Evolutionary conservation across 2,888 invertebrate genomes (phyloP), one percentile per base, ranked within the genome.

Genomic region (Erannis defoliaria): DNA sequence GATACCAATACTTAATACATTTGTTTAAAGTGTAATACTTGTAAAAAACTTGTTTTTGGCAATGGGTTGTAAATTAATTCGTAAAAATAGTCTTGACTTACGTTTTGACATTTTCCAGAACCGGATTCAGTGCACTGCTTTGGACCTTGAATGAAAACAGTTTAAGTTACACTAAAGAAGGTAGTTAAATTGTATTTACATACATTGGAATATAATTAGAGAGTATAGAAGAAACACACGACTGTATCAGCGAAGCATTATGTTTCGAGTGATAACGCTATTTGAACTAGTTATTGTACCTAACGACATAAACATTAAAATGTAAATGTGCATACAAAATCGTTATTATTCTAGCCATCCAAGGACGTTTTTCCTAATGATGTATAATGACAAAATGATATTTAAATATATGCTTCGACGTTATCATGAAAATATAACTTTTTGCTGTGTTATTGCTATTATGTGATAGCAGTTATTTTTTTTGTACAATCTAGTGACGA

Each of bases 61-160:
- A n/a, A n/a, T n/a, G n/a, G n/a, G n/a, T n/a, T n/a, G n/a, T n/a
- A n/a, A n/a, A n/a, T n/a, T n/a, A n/a, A n/a, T n/a, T n/a, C n/a
- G n/a, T n/a, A n/a, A n/a, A n/a, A n/a, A n/a, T n/a, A n/a, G n/a
- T n/a, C n/a, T 5, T 50, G 6, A 72, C 73, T 73, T 50, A 73
- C 73, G 61, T 73, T 71, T 73, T 61, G 62, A 67, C 70, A 59
- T 67, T 51, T 37, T 59, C 43, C 35, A 38, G 38, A 42, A 42
- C 50, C 40, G 57, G 50, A 46, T 35, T 64, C 61, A 59, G 49
- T 54, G 51, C 61, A 62, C 66, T 53, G 50, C 53, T 60, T 35
- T 49, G 55, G 54, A 71, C 71, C 72, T 73, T 67, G 29, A 59
- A 62, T 46, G 58, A 42, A 62, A 64, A 58, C 9, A 62, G 8